Conservation (phyloP, 2,888 invertebrate species). For the Neria commutata region DNA sequence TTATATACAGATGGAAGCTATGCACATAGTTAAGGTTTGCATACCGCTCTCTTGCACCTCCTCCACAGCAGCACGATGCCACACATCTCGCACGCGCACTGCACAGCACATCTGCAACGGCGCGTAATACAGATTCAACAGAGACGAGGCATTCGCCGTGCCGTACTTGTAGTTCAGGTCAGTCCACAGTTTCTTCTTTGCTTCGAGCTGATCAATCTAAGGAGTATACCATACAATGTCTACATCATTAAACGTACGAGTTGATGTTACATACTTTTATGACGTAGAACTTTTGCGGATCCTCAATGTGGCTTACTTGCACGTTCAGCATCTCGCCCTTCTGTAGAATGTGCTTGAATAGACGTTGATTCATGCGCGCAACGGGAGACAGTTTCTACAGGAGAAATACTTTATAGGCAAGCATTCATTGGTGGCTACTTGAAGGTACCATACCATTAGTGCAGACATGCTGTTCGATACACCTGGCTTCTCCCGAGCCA, state of each 20-base stretch:
- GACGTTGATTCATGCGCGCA: constrained; percentile 35
- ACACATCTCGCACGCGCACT: constrained; percentile 37
- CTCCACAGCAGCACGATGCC: constrained; percentile 53
- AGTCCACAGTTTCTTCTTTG: constrained; percentile 22
- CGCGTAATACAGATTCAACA: constrained; percentile 52
- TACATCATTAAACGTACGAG: too few species aligned
- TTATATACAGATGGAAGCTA: background rate
- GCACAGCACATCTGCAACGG: constrained; percentile 47
- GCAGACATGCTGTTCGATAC: constrained; percentile 27
- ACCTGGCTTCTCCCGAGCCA: constrained; percentile 42
- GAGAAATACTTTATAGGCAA: background rate
- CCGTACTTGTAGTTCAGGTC: constrained; percentile 36
- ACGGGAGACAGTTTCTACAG: constrained; percentile 33
- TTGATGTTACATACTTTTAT: constrained; percentile 66
- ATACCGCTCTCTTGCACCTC: constrained; percentile 44
- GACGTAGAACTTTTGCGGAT: constrained; percentile 72
- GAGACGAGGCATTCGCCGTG: constrained; percentile 40
- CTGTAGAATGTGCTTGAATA: constrained; percentile 35
- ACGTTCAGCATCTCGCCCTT: constrained; percentile 59
- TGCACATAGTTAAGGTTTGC: constrained; percentile 6
- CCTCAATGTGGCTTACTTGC: constrained; percentile 66
- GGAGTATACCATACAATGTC: background rate
- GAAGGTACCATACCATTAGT: constrained; percentile 27
- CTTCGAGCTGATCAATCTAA: constrained; percentile 34
- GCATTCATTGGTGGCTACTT: background rate